These are phyloP conservation scores for Lithophane ornitopus DNA, from an alignment of 2,888 invertebrate genomes.

Conservation along the genomic window DNA sequence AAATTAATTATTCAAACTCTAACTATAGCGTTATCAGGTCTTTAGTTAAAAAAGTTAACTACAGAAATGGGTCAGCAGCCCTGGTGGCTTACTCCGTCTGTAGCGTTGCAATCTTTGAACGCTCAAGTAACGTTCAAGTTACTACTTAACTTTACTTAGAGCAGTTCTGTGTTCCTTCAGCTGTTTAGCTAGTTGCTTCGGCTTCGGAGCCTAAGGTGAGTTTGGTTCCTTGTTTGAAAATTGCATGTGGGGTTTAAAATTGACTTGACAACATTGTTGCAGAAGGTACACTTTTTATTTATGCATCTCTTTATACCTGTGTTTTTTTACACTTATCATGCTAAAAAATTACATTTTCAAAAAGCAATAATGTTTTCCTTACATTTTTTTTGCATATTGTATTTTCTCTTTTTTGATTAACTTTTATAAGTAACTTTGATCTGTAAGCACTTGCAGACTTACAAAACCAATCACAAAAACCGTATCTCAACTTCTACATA, in stretches of 20 bases:
- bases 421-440: neutral
- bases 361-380: neutral
- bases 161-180: conserved; percentile 17
- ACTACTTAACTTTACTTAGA: conserved; percentile 38
- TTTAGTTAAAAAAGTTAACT: conserved; percentile 39
- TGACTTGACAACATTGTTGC: neutral
- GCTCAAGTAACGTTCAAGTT: conserved; percentile 43
- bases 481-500: neutral
- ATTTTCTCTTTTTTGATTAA: neutral
- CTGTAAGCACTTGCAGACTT: neutral
- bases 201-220: conserved; percentile 10
- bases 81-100: conserved; percentile 9
- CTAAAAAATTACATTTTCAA: neutral
- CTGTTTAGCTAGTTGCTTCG: conserved; percentile 25
- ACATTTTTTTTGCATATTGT: neutral
- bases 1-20: neutral
- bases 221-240: neutral
- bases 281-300: neutral
- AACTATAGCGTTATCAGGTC: conserved; percentile 31
- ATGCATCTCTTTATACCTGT: neutral
- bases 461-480: too few relatives aligned
- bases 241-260: neutral
- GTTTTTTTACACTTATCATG: neutral
- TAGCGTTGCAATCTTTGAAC: conserved; percentile 36
- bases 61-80: conserved; percentile 50